Percentiles rank a stretch among this genome's conserved stretches.
These are phyloP conservation scores for Ditula angustiorana DNA, from an alignment of 2,888 invertebrate genomes.

Conservation along the genomic window DNA sequence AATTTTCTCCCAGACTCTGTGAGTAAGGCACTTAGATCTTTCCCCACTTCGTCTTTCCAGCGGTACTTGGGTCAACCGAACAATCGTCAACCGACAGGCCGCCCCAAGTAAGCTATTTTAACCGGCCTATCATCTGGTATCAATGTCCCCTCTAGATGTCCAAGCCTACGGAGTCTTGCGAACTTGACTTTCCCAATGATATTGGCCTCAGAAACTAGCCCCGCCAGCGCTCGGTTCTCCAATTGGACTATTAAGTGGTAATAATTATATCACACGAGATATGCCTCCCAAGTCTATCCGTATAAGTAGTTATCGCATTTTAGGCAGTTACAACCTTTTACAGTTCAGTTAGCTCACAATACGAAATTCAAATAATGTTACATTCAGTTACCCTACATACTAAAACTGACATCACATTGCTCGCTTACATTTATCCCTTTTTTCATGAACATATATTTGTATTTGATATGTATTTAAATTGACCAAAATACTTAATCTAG, in stretches of 20 bases:
- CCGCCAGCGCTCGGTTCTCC: no score
- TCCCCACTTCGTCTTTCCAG: no score
- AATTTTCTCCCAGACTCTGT: no score
- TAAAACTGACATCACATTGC: constrained; percentile 38
- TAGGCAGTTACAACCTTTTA: constrained; percentile 7
- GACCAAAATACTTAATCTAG: neutral
- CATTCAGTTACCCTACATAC: constrained; percentile 29
- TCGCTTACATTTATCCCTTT: constrained; percentile 45
- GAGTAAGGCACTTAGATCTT: no score
- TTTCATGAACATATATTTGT: neutral
- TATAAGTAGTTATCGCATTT: constrained; percentile 22
- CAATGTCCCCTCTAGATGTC: no score
- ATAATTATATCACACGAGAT: constrained; percentile 5
- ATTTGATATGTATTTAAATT: neutral
- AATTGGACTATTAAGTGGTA: neutral
- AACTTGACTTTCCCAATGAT: no score
- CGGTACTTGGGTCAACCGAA: no score
- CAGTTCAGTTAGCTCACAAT: constrained; percentile 23
- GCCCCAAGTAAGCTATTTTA: no score
- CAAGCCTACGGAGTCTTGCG: no score
- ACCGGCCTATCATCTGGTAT: no score
- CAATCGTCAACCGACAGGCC: no score
- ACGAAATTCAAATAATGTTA: constrained; percentile 27
- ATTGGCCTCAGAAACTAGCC: no score
- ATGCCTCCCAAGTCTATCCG: constrained; percentile 8